phyloP scores from a whole-genome alignment of 2,797 vertebrate genomes.

The Tapera naevia region DNA sequence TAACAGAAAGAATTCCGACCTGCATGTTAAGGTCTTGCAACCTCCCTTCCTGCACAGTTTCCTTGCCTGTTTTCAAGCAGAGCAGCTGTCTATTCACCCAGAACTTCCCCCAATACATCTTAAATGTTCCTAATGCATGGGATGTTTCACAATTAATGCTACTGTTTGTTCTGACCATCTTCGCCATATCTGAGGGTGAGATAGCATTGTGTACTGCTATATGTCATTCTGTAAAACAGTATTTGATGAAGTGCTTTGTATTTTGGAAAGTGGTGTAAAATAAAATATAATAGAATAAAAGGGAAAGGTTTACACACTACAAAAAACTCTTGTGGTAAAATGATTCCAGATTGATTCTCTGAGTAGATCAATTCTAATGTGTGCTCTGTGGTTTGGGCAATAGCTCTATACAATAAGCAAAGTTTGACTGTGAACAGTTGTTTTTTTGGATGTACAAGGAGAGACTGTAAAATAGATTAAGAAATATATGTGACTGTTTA shows the following conservation, averaged over 20 bases:
- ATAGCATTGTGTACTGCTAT: not conserved
- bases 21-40: not conserved
- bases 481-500: not conserved
- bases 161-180: accelerated
- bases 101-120: not conserved
- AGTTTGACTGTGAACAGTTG: not conserved
- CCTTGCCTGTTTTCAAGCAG: not conserved
- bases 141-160: not conserved
- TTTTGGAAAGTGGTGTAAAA: not conserved
- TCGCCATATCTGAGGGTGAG: not conserved
- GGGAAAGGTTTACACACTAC: not conserved
- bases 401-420: not conserved
- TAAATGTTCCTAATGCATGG: not conserved
- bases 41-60: not conserved
- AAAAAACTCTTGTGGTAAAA: not conserved
- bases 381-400: not conserved
- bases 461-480: not conserved
- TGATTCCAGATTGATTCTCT: not conserved
- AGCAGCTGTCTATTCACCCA: accelerated
- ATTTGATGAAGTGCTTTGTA: not conserved
- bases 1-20: not conserved
- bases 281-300: not conserved
- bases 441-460: not conserved
- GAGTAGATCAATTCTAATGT: not conserved
- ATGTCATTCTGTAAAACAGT: not conserved